Percentiles rank a stretch among this genome's conserved stretches.
phyloP scores from a whole-genome alignment of 2,113 vertebrate genomes.

The Perca fluviatilis region DNA sequence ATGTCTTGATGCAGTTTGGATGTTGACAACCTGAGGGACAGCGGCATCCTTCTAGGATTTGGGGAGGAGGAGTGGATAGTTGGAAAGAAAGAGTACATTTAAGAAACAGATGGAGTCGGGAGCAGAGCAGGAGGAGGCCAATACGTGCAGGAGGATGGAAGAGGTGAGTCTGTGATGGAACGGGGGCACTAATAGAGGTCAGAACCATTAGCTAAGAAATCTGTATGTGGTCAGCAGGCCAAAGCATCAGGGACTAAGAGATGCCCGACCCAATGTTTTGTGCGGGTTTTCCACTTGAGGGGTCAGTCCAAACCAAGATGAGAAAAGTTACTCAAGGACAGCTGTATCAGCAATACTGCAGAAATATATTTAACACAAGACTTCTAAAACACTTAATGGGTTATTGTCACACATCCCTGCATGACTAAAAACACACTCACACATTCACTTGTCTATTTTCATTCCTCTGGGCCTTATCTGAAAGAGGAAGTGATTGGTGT shows the following conservation, averaged over 20 bases:
- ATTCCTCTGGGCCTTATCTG: conserved; percentile 72
- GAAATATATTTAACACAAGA: conserved; percentile 44
- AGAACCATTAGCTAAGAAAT: conserved; percentile 76
- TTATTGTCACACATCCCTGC: conserved; percentile 50
- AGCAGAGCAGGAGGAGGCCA: neutral
- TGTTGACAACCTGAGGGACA: neutral
- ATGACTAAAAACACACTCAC: conserved; percentile 28
- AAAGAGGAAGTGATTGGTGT: conserved; percentile 76
- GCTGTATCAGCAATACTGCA: conserved; percentile 63
- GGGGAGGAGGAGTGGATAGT: neutral
- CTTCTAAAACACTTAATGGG: conserved; percentile 50
- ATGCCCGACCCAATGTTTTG: conserved; percentile 23
- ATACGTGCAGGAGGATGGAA: conserved; percentile 16
- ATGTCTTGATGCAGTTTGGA: neutral
- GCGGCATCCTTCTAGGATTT: neutral
- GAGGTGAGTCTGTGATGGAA: conserved; percentile 55
- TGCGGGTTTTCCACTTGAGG: conserved; percentile 21
- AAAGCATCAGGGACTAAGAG: conserved; percentile 64
- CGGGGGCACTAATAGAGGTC: conserved; percentile 83
- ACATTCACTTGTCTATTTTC: conserved; percentile 57
- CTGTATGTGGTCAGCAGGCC: conserved; percentile 61
- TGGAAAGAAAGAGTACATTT: conserved; percentile 27
- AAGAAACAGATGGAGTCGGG: neutral
- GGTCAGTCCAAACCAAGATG: conserved; percentile 46
- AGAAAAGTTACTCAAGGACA: conserved; percentile 71